phyloP scores from a whole-genome alignment of 2,888 invertebrate genomes.

The Craniophora ligustri region DNA sequence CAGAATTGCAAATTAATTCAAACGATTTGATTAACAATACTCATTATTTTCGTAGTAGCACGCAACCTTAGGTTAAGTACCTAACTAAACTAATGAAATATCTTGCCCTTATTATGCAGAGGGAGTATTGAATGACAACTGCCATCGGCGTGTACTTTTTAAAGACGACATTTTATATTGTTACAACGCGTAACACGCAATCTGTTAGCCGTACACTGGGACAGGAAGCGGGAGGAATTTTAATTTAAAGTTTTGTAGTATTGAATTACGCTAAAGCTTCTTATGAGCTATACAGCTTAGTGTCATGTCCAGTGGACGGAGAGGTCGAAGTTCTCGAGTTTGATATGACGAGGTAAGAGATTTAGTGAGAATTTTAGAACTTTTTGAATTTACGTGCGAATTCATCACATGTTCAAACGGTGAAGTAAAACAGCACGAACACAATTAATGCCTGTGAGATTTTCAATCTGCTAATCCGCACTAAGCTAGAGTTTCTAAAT shows the following conservation, averaged over 20 bases:
- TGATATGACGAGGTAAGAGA: no score
- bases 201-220: conserved; percentile 46
- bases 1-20: neutral
- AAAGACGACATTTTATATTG: conserved; percentile 49
- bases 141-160: conserved; percentile 51
- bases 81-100: conserved; percentile 38
- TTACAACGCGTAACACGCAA: conserved; percentile 63
- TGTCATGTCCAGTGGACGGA: no score
- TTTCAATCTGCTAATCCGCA: no score
- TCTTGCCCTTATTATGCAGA: conserved; percentile 43
- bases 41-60: conserved; percentile 15
- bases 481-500: no score
- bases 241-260: conserved; percentile 56
- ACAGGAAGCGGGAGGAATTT: conserved; percentile 53
- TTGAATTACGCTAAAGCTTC: no score
- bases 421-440: no score
- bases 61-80: conserved; percentile 32
- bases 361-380: no score
- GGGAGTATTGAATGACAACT: conserved; percentile 49
- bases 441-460: no score
- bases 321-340: no score
- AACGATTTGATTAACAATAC: neutral
- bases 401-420: no score
- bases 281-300: no score
- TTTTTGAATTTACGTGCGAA: no score